Evolutionary conservation across 2,113 vertebrate genomes (phyloP), one percentile per base, ranked within the genome.

Genomic region (Semicossyphus pulcher): DNA sequence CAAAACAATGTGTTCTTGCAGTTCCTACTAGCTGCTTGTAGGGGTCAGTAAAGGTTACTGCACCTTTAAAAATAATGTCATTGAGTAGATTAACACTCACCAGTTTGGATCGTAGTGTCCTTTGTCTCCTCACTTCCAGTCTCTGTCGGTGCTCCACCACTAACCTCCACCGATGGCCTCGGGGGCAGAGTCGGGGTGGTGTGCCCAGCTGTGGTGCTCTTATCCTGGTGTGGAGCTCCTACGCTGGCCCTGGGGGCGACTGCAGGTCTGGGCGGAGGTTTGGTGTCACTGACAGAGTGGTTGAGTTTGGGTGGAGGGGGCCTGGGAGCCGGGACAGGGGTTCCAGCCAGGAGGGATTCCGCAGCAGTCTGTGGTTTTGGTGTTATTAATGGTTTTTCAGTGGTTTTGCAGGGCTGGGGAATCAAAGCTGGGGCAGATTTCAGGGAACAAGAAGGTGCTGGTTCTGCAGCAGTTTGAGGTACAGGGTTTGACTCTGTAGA

Each of bases 241-340:
- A 52, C 0, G 1, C 72, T 68, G 66, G 93, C 88, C 78, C 96
- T 92, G 14, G 91, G 88, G 31, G 92, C 71, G 5, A 89, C 54
- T 0, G 92, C 86, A 51, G 93, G 90, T 56, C 89, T 89, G 28
- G 93, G 91, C 0, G 90, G 86, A 31, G 64, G 71, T 63, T 72
- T 86, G 21, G 31, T 7, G 11, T 70, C 69, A 0, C 31, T 21
- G 32, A 32, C n/a, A 1, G 67, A 54, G 0, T 91, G 71, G n/a
- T 34, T 26, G 70, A 92, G 93, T 78, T 93, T 95, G 36, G 88
- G 91, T 44, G 93, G 42, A 5, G 94, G 71, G 15, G 96, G 95
- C 42, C 96, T 93, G 0, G 96, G 95, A 6, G 94, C 94, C 0
- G 90, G 88, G 16, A 60, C 36, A 3, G 73, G 1, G 54, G 26